phyloP scores from a whole-genome alignment of 2,113 vertebrate genomes.

The Brachyhypopomus gauderio region DNA sequence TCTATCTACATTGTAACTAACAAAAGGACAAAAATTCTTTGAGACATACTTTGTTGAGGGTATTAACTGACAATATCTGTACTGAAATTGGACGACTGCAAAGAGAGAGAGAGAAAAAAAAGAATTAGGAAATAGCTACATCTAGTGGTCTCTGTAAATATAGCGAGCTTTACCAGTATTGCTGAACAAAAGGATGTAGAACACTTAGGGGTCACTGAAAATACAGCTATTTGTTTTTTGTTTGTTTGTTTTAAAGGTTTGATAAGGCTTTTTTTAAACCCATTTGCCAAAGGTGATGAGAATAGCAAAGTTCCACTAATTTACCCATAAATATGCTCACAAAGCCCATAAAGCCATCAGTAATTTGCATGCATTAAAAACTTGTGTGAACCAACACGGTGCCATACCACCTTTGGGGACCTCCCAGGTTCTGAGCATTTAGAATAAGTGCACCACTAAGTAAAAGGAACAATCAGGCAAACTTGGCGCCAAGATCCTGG shows the following conservation, averaged over 20 bases:
- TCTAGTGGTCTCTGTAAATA: slow-evolving; percentile 61
- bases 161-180: not conserved
- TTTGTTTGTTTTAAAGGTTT: too few species aligned
- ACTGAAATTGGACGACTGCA: too few species aligned
- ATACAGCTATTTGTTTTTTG: not conserved
- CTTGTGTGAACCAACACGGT: slow-evolving; percentile 42
- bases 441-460: slow-evolving; percentile 29
- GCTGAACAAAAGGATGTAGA: not conserved
- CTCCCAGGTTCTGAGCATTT: slow-evolving; percentile 40
- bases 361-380: slow-evolving; percentile 45
- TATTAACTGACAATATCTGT: too few species aligned
- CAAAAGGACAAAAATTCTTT: not conserved
- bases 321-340: slow-evolving; percentile 36
- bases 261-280: slow-evolving; percentile 1
- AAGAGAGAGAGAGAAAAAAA: slow-evolving; percentile 25
- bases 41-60: not conserved
- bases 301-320: slow-evolving; percentile 12
- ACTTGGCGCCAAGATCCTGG: slow-evolving; percentile 32
- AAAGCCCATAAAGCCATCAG: slow-evolving; percentile 33
- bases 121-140: slow-evolving; percentile 59
- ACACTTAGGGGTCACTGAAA: slow-evolving; percentile 25
- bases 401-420: slow-evolving; percentile 45
- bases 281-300: slow-evolving; percentile 11
- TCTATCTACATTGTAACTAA: not conserved
- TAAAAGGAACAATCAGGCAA: slow-evolving; percentile 22